Percentiles rank a stretch among this genome's conserved stretches.
Conservation (phyloP, 2,797 vertebrate species). For the Lateolabrax maculatus region DNA sequence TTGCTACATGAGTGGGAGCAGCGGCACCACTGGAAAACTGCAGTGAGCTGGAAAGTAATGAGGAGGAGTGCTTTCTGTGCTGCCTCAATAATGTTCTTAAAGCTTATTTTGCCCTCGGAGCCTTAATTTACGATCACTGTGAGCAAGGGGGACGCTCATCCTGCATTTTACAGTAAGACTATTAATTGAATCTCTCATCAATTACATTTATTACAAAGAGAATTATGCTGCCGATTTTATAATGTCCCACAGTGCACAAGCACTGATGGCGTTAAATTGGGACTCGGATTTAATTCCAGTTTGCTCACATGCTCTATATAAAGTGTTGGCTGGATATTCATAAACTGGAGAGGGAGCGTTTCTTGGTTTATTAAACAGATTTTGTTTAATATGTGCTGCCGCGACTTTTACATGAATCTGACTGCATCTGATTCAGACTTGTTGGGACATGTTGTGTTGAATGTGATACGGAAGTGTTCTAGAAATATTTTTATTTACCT, state of each 20-base stretch:
- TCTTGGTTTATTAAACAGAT: not conserved
- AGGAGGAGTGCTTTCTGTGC: not conserved
- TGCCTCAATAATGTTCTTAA: not conserved
- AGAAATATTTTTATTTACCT: too few species aligned
- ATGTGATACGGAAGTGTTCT: not conserved
- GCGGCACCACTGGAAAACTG: not conserved
- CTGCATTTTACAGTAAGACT: not conserved
- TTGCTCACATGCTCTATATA: not conserved
- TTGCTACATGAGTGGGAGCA: accelerated
- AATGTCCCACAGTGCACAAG: not conserved
- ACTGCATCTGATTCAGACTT: not conserved
- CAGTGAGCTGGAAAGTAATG: not conserved
- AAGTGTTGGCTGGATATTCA: not conserved
- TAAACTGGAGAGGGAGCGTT: not conserved
- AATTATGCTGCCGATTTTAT: not conserved
- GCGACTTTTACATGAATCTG: not conserved
- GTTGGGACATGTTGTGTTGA: not conserved
- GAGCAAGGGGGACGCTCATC: not conserved
- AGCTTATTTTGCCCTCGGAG: not conserved
- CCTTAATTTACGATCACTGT: not conserved
- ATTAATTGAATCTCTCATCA: not conserved
- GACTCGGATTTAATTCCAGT: not conserved
- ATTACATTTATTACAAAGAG: not conserved
- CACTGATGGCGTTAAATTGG: not conserved
- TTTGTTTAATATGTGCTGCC: not conserved